A percentile compares a stretch with the other conserved stretches of the same genome.
phyloP scores from a whole-genome alignment of 2,113 vertebrate species.

The Ellobius talpinus region DNA sequence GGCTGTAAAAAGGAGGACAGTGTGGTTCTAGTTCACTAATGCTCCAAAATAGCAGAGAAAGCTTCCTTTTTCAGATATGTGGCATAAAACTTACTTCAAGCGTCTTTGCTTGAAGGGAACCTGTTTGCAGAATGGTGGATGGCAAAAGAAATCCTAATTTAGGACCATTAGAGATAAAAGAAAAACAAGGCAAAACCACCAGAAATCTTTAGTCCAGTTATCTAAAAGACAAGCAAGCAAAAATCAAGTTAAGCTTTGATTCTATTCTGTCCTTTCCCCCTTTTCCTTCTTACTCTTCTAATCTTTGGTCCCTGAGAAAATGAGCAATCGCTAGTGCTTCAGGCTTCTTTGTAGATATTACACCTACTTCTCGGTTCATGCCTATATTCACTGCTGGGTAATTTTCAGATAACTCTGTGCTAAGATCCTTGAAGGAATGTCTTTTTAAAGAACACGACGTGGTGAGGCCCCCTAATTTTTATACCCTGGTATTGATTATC shows the following conservation, averaged over 20 bases:
- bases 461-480: neutral
- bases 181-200: neutral
- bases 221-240: neutral
- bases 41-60: neutral
- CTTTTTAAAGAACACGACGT: conserved; percentile 14
- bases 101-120: neutral
- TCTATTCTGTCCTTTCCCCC: neutral
- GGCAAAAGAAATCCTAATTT: neutral
- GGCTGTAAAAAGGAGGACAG: neutral
- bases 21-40: neutral
- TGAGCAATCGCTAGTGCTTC: neutral
- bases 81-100: neutral
- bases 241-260: conserved; percentile 7
- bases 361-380: neutral
- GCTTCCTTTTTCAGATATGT: neutral
- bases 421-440: neutral
- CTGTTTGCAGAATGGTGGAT: neutral
- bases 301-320: neutral
- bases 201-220: neutral
- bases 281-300: neutral
- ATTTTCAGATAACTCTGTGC: neutral
- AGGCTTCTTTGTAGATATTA: neutral
- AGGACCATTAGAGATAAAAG: neutral
- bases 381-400: neutral
- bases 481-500: neutral